A percentile compares a stretch with the other conserved stretches of the same genome.
Evolutionary conservation across 2,113 vertebrate species (phyloP).

Genomic region (Sprattus sprattus): DNA sequence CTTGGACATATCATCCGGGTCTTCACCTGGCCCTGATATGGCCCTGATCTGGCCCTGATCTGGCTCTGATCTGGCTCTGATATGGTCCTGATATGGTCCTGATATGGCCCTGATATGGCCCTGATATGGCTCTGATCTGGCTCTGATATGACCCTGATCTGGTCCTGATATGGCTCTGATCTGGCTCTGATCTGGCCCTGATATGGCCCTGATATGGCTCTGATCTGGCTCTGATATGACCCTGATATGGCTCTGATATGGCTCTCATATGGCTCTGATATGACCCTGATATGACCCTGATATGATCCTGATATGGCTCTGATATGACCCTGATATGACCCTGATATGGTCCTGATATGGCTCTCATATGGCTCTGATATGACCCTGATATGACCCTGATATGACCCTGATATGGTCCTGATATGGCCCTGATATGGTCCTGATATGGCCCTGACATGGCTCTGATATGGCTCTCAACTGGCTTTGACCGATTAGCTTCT

Average conservation of each 20-base stretch:
- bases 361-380: not conserved
- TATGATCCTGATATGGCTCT: too few relatives aligned
- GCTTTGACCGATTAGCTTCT: not conserved
- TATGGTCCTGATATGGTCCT: too few relatives aligned
- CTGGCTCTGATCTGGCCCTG: not conserved
- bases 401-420: not conserved
- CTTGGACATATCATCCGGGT: not conserved
- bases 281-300: too few relatives aligned
- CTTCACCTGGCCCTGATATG: not conserved
- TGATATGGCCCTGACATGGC: not conserved
- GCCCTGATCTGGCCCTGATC: not conserved
- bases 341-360: not conserved
- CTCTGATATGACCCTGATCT: not conserved
- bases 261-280: not conserved
- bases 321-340: not conserved
- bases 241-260: not conserved
- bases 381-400: not conserved
- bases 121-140: not conserved
- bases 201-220: not conserved
- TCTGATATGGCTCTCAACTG: not conserved
- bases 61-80: too few relatives aligned
- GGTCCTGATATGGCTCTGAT: not conserved
- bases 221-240: not conserved
- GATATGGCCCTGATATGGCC: too few relatives aligned
- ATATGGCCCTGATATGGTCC: not conserved